A percentile compares a stretch with the other conserved stretches of the same genome.
Conservation (phyloP, 2,113 vertebrate genomes). For the Tachuris rubrigastra region DNA sequence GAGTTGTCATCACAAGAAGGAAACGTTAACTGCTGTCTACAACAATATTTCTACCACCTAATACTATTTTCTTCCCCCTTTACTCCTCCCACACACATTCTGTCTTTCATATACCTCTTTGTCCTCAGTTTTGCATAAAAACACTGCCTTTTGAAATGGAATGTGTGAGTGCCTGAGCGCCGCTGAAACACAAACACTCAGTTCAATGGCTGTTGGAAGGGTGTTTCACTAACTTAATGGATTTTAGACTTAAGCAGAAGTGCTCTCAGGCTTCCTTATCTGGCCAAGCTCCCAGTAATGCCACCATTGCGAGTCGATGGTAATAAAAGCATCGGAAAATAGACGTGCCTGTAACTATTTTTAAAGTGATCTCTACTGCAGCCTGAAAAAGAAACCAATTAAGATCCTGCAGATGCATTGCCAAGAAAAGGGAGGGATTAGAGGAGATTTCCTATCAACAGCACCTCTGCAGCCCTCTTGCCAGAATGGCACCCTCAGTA, state of each 20-base stretch:
- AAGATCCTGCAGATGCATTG: background rate
- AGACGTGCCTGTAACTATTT: background rate
- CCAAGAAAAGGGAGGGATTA: background rate
- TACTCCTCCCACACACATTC: background rate
- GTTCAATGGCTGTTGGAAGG: background rate
- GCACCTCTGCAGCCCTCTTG: background rate
- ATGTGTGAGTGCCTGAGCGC: rapidly evolving
- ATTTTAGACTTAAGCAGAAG: background rate
- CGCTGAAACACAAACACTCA: background rate
- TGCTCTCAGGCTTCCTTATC: background rate
- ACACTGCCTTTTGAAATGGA: background rate
- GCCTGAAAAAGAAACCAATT: background rate
- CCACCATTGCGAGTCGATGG: background rate
- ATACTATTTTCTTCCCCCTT: background rate
- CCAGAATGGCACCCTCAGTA: background rate
- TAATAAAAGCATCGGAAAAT: background rate
- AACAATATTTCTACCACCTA: background rate
- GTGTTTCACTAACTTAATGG: background rate
- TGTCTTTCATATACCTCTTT: background rate
- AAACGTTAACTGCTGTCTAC: background rate
- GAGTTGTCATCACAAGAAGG: background rate
- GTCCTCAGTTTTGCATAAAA: background rate
- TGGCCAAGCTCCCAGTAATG: background rate
- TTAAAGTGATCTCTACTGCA: background rate
- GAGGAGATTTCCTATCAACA: background rate